Evolutionary conservation across 1,140 invertebrate genomes (phyloP).

Genomic region (Neuroterus valhalla): DNA sequence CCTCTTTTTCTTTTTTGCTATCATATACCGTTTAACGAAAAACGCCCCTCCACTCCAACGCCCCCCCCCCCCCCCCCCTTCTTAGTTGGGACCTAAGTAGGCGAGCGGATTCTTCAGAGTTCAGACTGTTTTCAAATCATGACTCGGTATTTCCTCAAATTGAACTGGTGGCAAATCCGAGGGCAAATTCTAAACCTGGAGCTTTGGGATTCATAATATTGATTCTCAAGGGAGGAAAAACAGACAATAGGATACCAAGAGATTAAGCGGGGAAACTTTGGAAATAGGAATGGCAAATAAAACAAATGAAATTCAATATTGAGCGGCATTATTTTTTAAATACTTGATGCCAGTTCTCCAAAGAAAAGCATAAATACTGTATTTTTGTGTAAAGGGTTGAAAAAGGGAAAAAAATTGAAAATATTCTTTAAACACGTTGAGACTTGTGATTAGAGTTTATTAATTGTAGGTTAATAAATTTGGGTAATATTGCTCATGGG

Average conservation of each 20-base stretch:
- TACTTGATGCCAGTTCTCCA: too few relatives aligned
- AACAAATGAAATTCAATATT: neutral
- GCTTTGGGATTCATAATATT: conserved; percentile 1
- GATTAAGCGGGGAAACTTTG: neutral
- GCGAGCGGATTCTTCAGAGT: neutral
- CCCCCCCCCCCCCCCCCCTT: too few relatives aligned
- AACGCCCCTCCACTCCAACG: too few relatives aligned
- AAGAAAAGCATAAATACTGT: too few relatives aligned
- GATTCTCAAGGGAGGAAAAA: conserved; percentile 13
- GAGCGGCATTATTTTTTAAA: neutral
- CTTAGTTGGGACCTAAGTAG: conserved; percentile 7
- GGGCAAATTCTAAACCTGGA: neutral
- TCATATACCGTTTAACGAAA: too few relatives aligned
- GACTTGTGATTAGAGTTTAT: too few relatives aligned
- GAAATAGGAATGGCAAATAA: neutral
- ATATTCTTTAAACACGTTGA: too few relatives aligned
- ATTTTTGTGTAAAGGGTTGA: too few relatives aligned
- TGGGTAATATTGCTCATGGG: too few relatives aligned
- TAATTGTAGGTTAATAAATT: too few relatives aligned
- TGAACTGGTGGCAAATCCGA: neutral
- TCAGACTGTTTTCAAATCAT: conserved; percentile 26
- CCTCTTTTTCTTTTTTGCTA: too few relatives aligned
- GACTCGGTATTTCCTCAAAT: neutral
- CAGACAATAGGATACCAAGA: neutral
- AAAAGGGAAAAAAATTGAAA: too few relatives aligned